Base-by-base conservation (phyloP, 2,888 invertebrate genomes). In the Steromphala cineraria region DNA sequence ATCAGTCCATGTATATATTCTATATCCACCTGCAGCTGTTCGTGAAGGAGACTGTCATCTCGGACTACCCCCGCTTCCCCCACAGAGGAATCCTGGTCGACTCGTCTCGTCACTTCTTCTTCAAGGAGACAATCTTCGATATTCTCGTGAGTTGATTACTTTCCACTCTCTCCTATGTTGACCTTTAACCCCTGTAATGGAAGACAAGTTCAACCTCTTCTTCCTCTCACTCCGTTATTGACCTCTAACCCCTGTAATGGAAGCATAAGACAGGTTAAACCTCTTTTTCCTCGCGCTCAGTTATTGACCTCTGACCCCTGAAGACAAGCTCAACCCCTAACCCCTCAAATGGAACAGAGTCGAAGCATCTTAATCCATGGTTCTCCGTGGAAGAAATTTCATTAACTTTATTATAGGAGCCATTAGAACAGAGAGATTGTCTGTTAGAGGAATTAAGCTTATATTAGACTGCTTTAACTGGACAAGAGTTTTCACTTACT, bases 61-160 rank as follows among this genome's bases (percentile, higher is more conserved):
- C 92, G 17, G 98, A 98, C 93, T 95, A 93, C 85, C 98, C 98
- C 0, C 94, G 96, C 81, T 97, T 97, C 92, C 92, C 95, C 0
- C 96, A 97, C 92, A 95, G 98, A 78, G 98, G 98, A 0, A 93
- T 98, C 2, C 94, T 98, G 55, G 92, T 99, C 53, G 98, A 99
- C 92, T 97, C 98, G 0, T 95, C 97, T 0, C 95, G 98, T 4
- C 98, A 98, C 93, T 98, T 95, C 91, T 94, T 98, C 19, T 95
- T 96, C 0, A 92, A 96, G 67, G 90, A 93, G 0, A 95, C 95
- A 78, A 95, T 98, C 80, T 92, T 95, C 40, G 89, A 93, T 82
- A 92, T 97, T 13, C 94, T 99, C 89, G 94, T 94, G 89, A 90
- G 92, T 89, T 19, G 8, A 10, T n/a, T 67, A 56, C 19, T 56